phyloP scores from a whole-genome alignment of 2,113 vertebrate species.

The Podilymbus podiceps region DNA sequence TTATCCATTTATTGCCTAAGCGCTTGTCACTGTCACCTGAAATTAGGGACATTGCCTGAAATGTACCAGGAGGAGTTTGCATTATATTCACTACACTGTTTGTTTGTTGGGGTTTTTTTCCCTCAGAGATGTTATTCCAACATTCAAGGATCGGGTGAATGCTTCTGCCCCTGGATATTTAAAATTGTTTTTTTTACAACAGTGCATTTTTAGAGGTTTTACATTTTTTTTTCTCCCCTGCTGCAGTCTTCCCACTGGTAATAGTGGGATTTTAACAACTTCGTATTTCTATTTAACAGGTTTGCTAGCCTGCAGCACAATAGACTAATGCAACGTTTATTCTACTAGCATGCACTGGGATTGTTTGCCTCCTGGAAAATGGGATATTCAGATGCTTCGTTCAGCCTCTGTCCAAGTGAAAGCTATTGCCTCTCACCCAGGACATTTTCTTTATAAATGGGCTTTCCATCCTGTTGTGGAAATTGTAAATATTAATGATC shows the following conservation, averaged over 20 bases:
- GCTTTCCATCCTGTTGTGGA: conserved; percentile 15
- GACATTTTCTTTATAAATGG: conserved; percentile 9
- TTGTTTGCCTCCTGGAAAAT: conserved; percentile 36
- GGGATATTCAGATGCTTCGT: conserved; percentile 40
- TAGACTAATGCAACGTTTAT: conserved; percentile 41
- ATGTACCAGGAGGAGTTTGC: neutral
- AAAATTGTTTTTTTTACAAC: neutral
- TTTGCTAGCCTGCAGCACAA: conserved; percentile 33
- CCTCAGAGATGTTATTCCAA: neutral
- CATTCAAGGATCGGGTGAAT: neutral
- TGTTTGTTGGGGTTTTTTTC: neutral
- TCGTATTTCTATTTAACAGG: conserved; percentile 4
- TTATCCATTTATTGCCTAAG: neutral
- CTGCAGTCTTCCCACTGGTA: neutral
- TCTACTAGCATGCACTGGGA: neutral
- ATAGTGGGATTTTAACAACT: neutral
- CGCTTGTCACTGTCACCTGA: neutral
- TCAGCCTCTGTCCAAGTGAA: neutral
- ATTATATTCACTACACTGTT: neutral
- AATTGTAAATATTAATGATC: neutral
- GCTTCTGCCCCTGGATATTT: neutral
- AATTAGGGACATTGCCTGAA: neutral
- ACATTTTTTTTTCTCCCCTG: neutral
- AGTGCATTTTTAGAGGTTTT: neutral
- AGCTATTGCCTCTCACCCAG: conserved; percentile 11